These are phyloP conservation scores for Vidua macroura DNA, from an alignment of 2,113 vertebrate genomes.

Conservation along the genomic window DNA sequence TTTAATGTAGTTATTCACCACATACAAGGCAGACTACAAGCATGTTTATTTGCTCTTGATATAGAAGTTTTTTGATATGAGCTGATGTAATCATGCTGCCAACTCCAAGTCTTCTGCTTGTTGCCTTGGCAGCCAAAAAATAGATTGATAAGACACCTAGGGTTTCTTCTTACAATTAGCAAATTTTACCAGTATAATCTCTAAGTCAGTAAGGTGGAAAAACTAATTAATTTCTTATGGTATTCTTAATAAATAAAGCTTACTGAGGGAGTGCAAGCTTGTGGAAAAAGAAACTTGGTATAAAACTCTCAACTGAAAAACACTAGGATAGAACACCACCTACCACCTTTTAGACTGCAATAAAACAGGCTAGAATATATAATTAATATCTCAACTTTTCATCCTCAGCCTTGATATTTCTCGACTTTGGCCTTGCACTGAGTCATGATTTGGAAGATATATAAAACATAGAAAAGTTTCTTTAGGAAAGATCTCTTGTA, in stretches of 20 bases:
- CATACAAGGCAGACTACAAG: not conserved
- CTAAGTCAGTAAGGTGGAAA: not conserved
- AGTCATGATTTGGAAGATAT: not conserved
- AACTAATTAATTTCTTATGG: not conserved
- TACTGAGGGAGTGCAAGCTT: fast-evolving
- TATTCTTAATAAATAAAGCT: not conserved
- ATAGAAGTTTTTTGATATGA: not conserved
- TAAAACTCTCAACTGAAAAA: not conserved
- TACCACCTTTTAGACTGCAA: not conserved
- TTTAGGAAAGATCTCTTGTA: not conserved
- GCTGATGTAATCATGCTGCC: not conserved
- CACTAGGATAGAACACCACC: not conserved
- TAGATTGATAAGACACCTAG: not conserved
- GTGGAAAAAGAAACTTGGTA: not conserved
- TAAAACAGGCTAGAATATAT: not conserved
- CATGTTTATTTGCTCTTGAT: constrained; percentile 15
- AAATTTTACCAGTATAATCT: not conserved
- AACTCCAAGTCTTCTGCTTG: not conserved
- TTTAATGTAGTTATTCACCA: constrained; percentile 21
- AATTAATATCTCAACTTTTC: not conserved
- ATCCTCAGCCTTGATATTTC: not conserved
- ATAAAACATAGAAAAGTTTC: not conserved
- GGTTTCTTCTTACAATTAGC: not conserved
- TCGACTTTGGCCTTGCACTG: not conserved
- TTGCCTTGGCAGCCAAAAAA: not conserved